phyloP scores from a whole-genome alignment of 2,888 invertebrate species.

The Brenthis ino region DNA sequence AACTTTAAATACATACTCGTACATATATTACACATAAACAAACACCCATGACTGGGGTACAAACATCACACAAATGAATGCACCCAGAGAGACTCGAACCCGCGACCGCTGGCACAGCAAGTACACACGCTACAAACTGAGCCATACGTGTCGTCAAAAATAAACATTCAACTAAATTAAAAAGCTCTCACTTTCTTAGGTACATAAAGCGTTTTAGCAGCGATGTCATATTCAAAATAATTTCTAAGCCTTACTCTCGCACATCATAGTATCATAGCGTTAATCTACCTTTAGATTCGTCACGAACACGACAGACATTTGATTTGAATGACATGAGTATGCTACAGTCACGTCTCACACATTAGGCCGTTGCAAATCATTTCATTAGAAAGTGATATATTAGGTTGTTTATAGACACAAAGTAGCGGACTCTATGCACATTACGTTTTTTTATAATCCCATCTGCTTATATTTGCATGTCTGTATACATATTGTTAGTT shows the following conservation, averaged over 20 bases:
- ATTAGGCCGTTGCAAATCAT: constrained; percentile 50
- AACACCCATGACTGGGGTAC: too few relatives aligned
- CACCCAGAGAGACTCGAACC: too few relatives aligned
- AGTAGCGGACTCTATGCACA: constrained; percentile 11
- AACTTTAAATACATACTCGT: too few relatives aligned
- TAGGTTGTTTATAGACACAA: constrained; percentile 24
- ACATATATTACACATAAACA: too few relatives aligned
- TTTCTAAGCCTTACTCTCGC: neutral
- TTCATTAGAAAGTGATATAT: constrained; percentile 45
- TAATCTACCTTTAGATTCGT: constrained; percentile 27
- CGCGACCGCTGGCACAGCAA: too few relatives aligned
- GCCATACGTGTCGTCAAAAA: too few relatives aligned
- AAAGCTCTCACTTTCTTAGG: too few relatives aligned
- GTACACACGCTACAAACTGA: too few relatives aligned
- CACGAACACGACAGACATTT: constrained; percentile 35
- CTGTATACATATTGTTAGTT: neutral
- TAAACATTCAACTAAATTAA: too few relatives aligned
- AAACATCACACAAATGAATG: too few relatives aligned
- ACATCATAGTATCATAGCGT: constrained; percentile 21
- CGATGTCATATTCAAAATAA: too few relatives aligned
- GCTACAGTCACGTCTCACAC: constrained; percentile 59
- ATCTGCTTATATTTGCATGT: neutral
- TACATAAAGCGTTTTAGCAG: too few relatives aligned
- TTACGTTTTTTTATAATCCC: constrained; percentile 6
- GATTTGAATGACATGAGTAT: constrained; percentile 40